Evolutionary conservation across 2,113 vertebrate species (phyloP), one percentile per base, ranked within the genome.

Genomic region (Heptranchias perlo): DNA sequence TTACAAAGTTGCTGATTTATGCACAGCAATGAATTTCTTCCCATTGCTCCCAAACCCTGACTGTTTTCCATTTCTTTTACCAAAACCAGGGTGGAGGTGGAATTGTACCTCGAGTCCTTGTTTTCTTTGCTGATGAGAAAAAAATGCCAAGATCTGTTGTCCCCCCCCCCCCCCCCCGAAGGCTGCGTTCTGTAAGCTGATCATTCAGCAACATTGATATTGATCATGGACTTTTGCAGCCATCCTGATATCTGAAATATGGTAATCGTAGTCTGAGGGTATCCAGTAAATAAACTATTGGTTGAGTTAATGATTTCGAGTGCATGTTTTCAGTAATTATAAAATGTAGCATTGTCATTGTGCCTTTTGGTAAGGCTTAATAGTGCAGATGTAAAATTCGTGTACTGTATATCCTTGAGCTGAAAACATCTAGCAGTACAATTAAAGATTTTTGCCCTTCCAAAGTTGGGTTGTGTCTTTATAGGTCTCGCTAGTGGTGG

Each of bases 51-150:
- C 0, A 10, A 5, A 16, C 47, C 31, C 62, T n/a, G n/a, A n/a
- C n/a, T n/a, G n/a, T n/a, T n/a, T 73, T 44, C 18, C n/a, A 54
- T 0, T 35, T 96, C 82, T 96, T 7, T 2, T 25, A 6, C 4
- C 8, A 0, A 87, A 44, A 35, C 95, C 0, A 18, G 0, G 0
- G 16, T 0, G 35, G 0, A 31, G 0, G 0, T 0, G 89, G 7
- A 58, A 93, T 64, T 18, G 52, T 31, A 28, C 14, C 31, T 16
- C 21, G 58, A 47, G 4, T 58, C 61, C 28, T 61, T 61, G 6
- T 64, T 61, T 93, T 58, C 47, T 61, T 13, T 35, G 61, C 91
- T 61, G 49, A 64, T n/a, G 61, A 14, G 91, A 31, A 5, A 93
- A 35, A 7, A 31, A 93, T 93, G 28, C 18, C 11, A 61, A 93